These are phyloP conservation scores for Homarus gammarus DNA, from an alignment of 2,888 invertebrate species.

Conservation along the genomic window DNA sequence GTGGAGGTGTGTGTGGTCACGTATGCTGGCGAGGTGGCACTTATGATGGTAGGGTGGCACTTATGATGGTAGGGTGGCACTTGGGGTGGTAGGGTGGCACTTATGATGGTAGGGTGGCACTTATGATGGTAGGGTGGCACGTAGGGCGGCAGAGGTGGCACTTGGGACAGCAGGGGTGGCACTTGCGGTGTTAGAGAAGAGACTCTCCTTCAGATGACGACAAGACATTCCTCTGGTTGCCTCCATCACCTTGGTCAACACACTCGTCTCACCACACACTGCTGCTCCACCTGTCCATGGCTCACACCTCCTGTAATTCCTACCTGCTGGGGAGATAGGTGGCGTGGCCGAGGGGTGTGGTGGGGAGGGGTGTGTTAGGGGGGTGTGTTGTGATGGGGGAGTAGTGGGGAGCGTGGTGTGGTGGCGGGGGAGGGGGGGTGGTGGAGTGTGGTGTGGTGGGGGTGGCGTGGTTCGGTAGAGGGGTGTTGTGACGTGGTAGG, in stretches of 20 bases:
- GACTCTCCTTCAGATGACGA: too few species aligned
- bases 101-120: background rate
- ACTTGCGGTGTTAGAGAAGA: conserved; percentile 19
- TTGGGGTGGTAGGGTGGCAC: background rate
- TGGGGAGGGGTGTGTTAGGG: too few species aligned
- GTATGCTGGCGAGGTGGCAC: background rate
- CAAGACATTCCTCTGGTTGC: too few species aligned
- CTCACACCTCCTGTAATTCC: too few species aligned
- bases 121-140: background rate
- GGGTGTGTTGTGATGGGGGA: too few species aligned
- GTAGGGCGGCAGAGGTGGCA: background rate
- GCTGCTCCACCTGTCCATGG: too few species aligned
- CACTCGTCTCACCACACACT: too few species aligned
- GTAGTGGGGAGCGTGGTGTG: background rate
- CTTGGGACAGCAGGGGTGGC: background rate
- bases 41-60: background rate
- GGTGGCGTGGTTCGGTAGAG: background rate
- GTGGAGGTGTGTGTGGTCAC: too few species aligned
- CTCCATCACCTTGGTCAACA: too few species aligned
- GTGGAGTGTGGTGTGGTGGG: background rate
- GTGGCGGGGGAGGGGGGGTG: background rate
- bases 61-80: background rate
- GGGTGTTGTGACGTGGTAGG: too few species aligned
- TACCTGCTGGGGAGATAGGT: too few species aligned
- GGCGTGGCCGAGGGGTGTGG: too few species aligned